phyloP scores from a whole-genome alignment of 2,888 invertebrate genomes.

The Drosophila monieri region DNA sequence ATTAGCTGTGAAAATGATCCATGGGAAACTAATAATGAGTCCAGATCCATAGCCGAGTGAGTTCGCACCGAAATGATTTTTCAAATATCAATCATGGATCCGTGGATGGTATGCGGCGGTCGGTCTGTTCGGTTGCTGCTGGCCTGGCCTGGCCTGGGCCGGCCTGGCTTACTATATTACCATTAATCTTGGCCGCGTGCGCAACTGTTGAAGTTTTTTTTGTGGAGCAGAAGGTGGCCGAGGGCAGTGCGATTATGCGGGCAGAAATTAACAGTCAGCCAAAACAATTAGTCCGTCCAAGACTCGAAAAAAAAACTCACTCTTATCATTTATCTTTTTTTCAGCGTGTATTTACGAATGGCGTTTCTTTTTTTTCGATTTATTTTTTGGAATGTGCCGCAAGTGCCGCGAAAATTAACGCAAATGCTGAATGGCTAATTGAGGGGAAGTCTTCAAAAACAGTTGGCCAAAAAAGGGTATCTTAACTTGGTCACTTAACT shows the following conservation, averaged over 20 bases:
- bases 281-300: conserved; percentile 69
- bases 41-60: conserved; percentile 36
- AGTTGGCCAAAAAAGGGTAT: conserved; percentile 8
- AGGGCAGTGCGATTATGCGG: conserved; percentile 74
- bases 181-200: conserved; percentile 78
- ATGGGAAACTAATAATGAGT: conserved; percentile 73
- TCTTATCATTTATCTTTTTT: conserved; percentile 73
- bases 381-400: conserved; percentile 71
- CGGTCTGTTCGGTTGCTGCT: conserved; percentile 10
- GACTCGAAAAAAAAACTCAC: conserved; percentile 4
- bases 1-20: conserved; percentile 62
- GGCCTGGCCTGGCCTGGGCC: conserved; percentile 1
- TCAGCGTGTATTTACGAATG: conserved; percentile 51
- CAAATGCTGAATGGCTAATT: conserved; percentile 67
- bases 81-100: conserved; percentile 76
- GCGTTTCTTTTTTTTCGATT: conserved; percentile 22
- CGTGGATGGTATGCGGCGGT: conserved; percentile 31
- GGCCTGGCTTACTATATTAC: conserved; percentile 20
- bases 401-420: conserved; percentile 76
- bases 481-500: conserved; percentile 11
- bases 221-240: conserved; percentile 72
- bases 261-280: conserved; percentile 75
- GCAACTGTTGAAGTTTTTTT: conserved; percentile 74
- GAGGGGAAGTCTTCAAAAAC: conserved; percentile 31
- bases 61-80: conserved; percentile 52